Base-by-base conservation (phyloP, 2,797 vertebrate species). In the Anableps anableps region DNA sequence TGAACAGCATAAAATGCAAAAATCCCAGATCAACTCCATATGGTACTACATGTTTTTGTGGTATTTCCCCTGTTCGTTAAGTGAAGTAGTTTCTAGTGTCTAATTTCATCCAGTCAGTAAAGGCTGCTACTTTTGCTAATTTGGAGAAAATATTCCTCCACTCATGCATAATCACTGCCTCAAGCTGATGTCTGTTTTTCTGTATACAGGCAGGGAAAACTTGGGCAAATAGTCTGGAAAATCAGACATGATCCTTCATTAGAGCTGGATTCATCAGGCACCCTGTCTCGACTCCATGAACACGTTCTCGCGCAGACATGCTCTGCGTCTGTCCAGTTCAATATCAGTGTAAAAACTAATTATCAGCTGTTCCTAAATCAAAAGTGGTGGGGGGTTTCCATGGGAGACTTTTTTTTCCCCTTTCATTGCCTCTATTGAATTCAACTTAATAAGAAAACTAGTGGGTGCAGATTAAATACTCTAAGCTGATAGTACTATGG, bases 31-130 rank as follows among this genome's bases (percentile, higher is more conserved):
- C 3, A 58, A 26, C 11, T 26, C 74, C 84, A 88, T 85, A 82
- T 83, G 72, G 83, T 73, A 53, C 68, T 74, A 48, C 79, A 77
- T 80, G 51, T 80, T 87, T 50, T 74, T 58, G 79, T 84, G 79
- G 77, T 83, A 79, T 85, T 72, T 38, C 53, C 68, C 76, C 58
- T 6, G 80, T 83, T 85, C 87, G 68, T 73, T 82, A 48, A 47
- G 48, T 78, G 70, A 79, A 73, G 51, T 74, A 81, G 29, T 8
- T 10, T 72, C 75, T 81, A 74, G 53, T 48, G 2, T 76, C 53
- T 73, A 51, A 47, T 75, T 83, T 80, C 31, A 76, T 76, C 17
- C 72, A 84, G 72, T 72, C 53, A 75, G 78, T 75, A 72, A 84
- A 38, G 53, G 4, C 74, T 16, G 10, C 55, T 51, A n/a, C 58